A percentile compares a stretch with the other conserved stretches of the same genome.
phyloP scores from a whole-genome alignment of 2,888 invertebrate species.

The Eupithecia subumbrata region DNA sequence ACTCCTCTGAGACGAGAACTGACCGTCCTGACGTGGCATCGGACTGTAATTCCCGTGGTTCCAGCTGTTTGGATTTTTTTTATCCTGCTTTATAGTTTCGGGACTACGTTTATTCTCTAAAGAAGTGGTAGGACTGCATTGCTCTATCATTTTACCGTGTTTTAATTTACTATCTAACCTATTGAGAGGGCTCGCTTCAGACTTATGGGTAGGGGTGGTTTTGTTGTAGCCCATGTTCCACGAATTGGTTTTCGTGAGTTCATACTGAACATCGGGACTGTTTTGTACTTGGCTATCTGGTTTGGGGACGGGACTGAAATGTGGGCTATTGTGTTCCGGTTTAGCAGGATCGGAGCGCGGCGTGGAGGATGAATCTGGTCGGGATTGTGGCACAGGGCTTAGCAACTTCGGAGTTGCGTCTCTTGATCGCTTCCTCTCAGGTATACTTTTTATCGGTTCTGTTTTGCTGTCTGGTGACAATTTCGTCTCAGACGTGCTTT shows the following conservation, averaged over 20 bases:
- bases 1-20: slow-evolving; percentile 77
- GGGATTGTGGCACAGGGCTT: slow-evolving; percentile 72
- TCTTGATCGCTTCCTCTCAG: slow-evolving; percentile 59
- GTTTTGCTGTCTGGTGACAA: slow-evolving; percentile 64
- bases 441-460: slow-evolving; percentile 43
- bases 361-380: slow-evolving; percentile 77
- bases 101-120: slow-evolving; percentile 78
- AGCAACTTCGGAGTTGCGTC: slow-evolving; percentile 67
- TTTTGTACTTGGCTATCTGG: slow-evolving; percentile 79
- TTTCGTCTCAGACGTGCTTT: slow-evolving; percentile 53
- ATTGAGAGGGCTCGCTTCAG: slow-evolving; percentile 78
- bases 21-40: slow-evolving; percentile 75
- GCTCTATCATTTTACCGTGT: slow-evolving; percentile 74
- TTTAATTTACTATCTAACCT: slow-evolving; percentile 77
- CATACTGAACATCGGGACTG: slow-evolving; percentile 72
- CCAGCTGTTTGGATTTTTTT: slow-evolving; percentile 75
- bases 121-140: slow-evolving; percentile 79
- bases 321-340: slow-evolving; percentile 70
- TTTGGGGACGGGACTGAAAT: slow-evolving; percentile 76
- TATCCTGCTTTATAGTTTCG: slow-evolving; percentile 73
- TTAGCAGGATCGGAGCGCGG: slow-evolving; percentile 71
- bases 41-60: slow-evolving; percentile 78
- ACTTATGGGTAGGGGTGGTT: slow-evolving; percentile 75
- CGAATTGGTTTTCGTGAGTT: slow-evolving; percentile 66
- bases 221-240: slow-evolving; percentile 77